A percentile compares a stretch with the other conserved stretches of the same genome.
Evolutionary conservation across 2,113 vertebrate genomes (phyloP).

Genomic region (Forbesichthys papilliferus): DNA sequence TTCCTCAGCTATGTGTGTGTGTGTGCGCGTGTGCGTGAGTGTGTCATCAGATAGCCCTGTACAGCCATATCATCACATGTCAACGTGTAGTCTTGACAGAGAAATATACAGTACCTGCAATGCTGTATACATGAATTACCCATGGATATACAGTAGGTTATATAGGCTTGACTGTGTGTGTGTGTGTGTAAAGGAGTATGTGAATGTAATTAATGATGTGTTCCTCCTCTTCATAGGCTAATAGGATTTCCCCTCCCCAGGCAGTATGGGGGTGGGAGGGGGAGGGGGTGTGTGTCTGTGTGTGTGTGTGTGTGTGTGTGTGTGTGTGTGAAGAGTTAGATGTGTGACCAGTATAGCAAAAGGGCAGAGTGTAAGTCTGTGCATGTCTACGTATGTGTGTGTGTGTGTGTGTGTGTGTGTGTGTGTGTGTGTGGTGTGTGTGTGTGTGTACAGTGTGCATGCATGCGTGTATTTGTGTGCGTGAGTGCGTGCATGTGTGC

Average conservation of each 20-base stretch:
- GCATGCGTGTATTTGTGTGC: slow-evolving; percentile 3
- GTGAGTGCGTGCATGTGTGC: neutral
- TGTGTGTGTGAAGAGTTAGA: slow-evolving; percentile 29
- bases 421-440: slow-evolving; percentile 25
- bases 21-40: slow-evolving; percentile 2
- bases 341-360: slow-evolving; percentile 36
- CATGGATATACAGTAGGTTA: slow-evolving; percentile 27
- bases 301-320: slow-evolving; percentile 15
- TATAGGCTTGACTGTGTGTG: slow-evolving; percentile 6
- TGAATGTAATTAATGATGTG: slow-evolving; percentile 78
- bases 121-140: slow-evolving; percentile 18
- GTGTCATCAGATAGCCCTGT: slow-evolving; percentile 42
- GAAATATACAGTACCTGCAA: slow-evolving; percentile 9
- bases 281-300: slow-evolving; percentile 11
- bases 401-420: neutral
- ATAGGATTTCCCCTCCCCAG: slow-evolving; percentile 76
- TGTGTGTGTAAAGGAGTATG: slow-evolving; percentile 64
- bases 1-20: slow-evolving; percentile 16
- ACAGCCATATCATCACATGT: slow-evolving; percentile 49
- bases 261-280: slow-evolving; percentile 48
- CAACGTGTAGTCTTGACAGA: slow-evolving; percentile 33
- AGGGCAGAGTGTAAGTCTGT: slow-evolving; percentile 46
- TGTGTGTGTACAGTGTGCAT: slow-evolving; percentile 20
- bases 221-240: slow-evolving; percentile 76
- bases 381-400: neutral